Percentiles rank a stretch among this genome's conserved stretches.
Evolutionary conservation across 1,140 invertebrate species (phyloP).

Genomic region (Acromyrmex heyeri): DNA sequence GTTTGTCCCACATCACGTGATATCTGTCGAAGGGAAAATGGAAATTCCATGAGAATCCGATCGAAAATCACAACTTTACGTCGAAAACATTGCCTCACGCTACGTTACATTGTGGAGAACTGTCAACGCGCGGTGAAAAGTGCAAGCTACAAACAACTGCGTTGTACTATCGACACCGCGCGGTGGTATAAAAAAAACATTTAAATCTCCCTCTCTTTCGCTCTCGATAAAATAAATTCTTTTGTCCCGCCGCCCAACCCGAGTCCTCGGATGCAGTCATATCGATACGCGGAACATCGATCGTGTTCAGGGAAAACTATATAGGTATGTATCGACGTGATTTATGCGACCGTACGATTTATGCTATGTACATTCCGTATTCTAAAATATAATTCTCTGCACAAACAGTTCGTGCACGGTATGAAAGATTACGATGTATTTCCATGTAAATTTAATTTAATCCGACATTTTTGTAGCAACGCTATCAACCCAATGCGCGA

Average conservation of each 20-base stretch:
- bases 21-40: conserved; percentile 38
- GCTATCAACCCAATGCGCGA: conserved; percentile 20
- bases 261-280: conserved; percentile 46
- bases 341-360: conserved; percentile 51
- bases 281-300: conserved; percentile 49
- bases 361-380: conserved; percentile 50
- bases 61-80: conserved; percentile 30
- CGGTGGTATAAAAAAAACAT: conserved; percentile 50
- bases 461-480: conserved; percentile 37
- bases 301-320: conserved; percentile 22
- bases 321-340: conserved; percentile 9
- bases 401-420: conserved; percentile 45
- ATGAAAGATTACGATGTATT: conserved; percentile 54
- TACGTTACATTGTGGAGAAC: conserved; percentile 44
- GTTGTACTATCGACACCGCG: conserved; percentile 46
- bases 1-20: conserved; percentile 36
- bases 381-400: conserved; percentile 52
- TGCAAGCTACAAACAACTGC: conserved; percentile 50
- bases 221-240: conserved; percentile 55
- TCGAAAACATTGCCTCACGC: conserved; percentile 29
- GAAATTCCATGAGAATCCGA: background rate
- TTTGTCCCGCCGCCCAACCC: conserved; percentile 32
- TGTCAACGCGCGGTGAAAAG: conserved; percentile 47
- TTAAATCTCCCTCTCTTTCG: conserved; percentile 30
- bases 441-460: conserved; percentile 60